phyloP scores from a whole-genome alignment of 2,113 vertebrate genomes.

The Sinocyclocheilus grahami region DNA sequence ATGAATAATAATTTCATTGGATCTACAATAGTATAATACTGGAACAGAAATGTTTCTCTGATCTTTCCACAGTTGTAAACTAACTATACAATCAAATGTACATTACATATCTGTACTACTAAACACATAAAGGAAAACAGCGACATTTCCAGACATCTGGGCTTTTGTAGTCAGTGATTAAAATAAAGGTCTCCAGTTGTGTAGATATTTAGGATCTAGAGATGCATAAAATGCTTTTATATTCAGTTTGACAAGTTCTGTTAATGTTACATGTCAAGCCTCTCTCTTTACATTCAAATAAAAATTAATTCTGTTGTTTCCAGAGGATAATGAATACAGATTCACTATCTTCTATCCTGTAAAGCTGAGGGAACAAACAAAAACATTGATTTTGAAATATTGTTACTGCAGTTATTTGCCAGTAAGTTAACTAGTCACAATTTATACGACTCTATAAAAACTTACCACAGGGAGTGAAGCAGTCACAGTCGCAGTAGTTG shows the following conservation, averaged over 20 bases:
- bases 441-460: background rate
- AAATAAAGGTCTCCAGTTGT: background rate
- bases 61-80: background rate
- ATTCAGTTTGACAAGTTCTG: background rate
- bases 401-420: background rate
- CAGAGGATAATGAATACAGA: background rate
- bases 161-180: background rate
- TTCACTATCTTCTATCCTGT: slow-evolving; percentile 28
- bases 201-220: background rate
- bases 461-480: slow-evolving; percentile 76
- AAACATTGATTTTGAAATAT: background rate
- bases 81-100: background rate
- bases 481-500: slow-evolving; percentile 80
- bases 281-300: background rate
- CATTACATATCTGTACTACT: slow-evolving; percentile 46
- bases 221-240: background rate
- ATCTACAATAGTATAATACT: background rate
- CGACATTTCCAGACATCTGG: background rate
- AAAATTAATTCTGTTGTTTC: background rate
- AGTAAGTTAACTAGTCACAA: background rate
- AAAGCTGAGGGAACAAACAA: slow-evolving; percentile 39
- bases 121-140: slow-evolving; percentile 20
- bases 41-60: background rate
- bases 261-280: background rate
- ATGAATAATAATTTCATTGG: background rate